Evolutionary conservation across 2,888 invertebrate genomes (phyloP).

Genomic region (Aphrophora alni): DNA sequence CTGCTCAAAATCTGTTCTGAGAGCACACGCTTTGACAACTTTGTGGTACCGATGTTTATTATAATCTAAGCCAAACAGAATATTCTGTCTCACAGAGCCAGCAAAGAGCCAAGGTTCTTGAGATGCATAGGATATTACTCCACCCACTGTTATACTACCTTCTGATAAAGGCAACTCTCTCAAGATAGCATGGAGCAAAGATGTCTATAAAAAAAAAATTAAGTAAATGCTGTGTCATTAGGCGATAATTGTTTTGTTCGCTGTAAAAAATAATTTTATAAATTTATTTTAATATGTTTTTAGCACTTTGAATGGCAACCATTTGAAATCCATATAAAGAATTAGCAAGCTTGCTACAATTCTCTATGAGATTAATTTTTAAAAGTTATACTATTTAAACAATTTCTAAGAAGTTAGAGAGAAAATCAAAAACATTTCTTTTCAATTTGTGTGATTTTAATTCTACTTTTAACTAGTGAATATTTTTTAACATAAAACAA

Average conservation of each 20-base stretch:
- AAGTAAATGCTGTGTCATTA: no score
- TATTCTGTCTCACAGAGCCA: constrained; percentile 88
- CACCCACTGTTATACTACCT: constrained; percentile 71
- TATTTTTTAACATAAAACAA: no score
- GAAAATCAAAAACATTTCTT: no score
- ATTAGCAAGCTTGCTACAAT: no score
- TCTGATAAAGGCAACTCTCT: constrained; percentile 73
- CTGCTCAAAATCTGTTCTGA: constrained; percentile 74
- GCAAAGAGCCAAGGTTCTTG: constrained; percentile 89
- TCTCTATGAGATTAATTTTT: no score
- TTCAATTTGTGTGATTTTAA: no score
- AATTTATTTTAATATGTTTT: not conserved
- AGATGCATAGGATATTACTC: constrained; percentile 78
- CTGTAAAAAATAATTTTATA: not conserved
- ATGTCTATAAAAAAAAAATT: constrained; percentile 61
- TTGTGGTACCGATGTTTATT: constrained; percentile 69
- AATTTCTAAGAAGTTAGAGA: no score
- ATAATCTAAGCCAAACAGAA: constrained; percentile 84
- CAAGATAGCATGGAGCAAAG: constrained; percentile 75
- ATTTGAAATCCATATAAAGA: no score
- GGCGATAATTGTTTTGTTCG: no score
- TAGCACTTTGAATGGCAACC: no score
- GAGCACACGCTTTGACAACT: constrained; percentile 74
- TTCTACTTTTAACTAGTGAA: no score
- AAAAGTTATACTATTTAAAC: no score